These are phyloP conservation scores for Calliphora vicina DNA, from an alignment of 1,140 invertebrate species.

Conservation along the genomic window DNA sequence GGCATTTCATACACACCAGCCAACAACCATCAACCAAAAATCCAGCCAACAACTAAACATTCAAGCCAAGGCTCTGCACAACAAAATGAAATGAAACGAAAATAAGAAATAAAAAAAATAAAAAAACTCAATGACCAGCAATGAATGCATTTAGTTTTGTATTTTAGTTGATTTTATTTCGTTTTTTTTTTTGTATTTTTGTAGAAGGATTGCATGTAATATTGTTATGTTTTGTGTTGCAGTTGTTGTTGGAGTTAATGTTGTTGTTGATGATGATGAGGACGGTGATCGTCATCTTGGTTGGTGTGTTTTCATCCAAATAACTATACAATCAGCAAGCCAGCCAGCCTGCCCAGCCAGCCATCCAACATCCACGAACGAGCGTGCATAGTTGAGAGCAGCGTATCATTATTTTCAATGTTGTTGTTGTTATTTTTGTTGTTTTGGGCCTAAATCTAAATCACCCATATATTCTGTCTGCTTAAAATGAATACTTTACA, in stretches of 20 bases:
- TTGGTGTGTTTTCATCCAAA: background rate
- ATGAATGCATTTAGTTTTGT: constrained; percentile 16
- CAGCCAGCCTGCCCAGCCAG: background rate
- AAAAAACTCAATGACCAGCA: background rate
- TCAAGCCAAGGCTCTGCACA: background rate
- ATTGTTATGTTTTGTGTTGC: constrained; percentile 16
- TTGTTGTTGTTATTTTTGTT: too few species aligned
- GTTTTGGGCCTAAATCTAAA: constrained; percentile 11
- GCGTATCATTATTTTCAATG: constrained; percentile 21
- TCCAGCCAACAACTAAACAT: background rate
- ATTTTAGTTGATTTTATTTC: too few species aligned
- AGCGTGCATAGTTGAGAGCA: background rate
- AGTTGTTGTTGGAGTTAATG: background rate
- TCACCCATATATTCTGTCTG: constrained; percentile 12
- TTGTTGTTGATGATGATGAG: background rate
- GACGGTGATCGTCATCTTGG: constrained; percentile 13
- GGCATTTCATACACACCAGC: constrained; percentile 17
- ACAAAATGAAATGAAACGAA: background rate
- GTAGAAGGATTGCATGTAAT: constrained; percentile 29
- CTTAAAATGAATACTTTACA: background rate
- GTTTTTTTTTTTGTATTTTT: background rate
- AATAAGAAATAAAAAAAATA: background rate
- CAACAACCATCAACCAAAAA: background rate
- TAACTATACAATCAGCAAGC: background rate
- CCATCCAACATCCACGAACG: too few species aligned